phyloP scores from a whole-genome alignment of 2,797 vertebrate species.

The Morus bassanus region DNA sequence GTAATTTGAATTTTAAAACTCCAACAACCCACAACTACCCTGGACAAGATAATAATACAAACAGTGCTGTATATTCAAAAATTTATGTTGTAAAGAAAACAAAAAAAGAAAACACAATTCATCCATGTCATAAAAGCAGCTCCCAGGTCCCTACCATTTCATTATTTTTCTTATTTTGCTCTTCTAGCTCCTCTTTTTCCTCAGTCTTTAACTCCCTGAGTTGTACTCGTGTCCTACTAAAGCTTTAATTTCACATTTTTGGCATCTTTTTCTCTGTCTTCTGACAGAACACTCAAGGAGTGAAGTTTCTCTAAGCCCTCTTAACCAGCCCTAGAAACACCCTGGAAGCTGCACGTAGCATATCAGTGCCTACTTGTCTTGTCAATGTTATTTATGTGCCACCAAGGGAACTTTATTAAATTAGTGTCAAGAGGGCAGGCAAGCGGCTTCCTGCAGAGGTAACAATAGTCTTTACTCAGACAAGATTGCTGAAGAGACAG shows the following conservation, averaged over 20 bases:
- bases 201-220: not conserved
- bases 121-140: not conserved
- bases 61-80: not conserved
- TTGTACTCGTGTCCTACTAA: not conserved
- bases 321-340: not conserved
- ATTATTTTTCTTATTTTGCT: not conserved
- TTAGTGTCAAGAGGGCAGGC: constrained; percentile 42
- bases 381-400: not conserved
- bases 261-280: not conserved
- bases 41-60: not conserved
- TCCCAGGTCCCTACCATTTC: not conserved
- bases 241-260: not conserved
- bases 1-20: not conserved
- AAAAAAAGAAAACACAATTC: not conserved
- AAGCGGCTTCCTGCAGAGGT: constrained; percentile 30
- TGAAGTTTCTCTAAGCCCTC: not conserved
- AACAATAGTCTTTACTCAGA: not conserved
- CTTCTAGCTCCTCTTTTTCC: not conserved
- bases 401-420: constrained; percentile 3
- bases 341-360: not conserved
- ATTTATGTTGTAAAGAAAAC: not conserved
- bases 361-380: not conserved
- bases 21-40: not conserved
- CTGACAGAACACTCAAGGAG: not conserved
- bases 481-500: constrained; percentile 21